These are phyloP conservation scores for Thymelicus sylvestris DNA, from an alignment of 2,888 invertebrate species.

Conservation along the genomic window DNA sequence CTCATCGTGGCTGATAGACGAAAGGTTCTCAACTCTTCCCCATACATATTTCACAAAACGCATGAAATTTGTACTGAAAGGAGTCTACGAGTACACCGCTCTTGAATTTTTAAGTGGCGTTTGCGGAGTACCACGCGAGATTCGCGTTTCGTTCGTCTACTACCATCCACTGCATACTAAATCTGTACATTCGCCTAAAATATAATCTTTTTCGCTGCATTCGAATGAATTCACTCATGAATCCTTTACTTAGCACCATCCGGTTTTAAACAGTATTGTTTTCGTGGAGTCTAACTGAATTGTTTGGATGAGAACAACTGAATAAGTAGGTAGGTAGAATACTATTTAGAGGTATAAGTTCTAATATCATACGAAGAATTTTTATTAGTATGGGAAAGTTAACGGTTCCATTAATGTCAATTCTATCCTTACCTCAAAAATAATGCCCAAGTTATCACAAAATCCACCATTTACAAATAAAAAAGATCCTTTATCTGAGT, in stretches of 20 bases:
- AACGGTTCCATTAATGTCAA: no score
- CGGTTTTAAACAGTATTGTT: no score
- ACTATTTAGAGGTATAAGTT: no score
- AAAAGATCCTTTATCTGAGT: no score
- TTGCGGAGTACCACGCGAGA: slow-evolving; percentile 45
- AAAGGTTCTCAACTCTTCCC: slow-evolving; percentile 18
- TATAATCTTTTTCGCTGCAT: slow-evolving; percentile 22
- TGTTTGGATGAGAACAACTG: no score
- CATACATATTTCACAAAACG: slow-evolving; percentile 35
- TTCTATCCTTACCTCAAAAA: no score
- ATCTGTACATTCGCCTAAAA: slow-evolving; percentile 28
- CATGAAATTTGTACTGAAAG: slow-evolving; percentile 37
- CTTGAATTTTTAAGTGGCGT: slow-evolving; percentile 39
- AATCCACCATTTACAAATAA: no score
- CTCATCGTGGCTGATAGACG: slow-evolving; percentile 11
- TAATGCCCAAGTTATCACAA: no score
- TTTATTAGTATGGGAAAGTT: no score
- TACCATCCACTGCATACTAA: slow-evolving; percentile 16
- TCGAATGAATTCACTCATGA: slow-evolving; percentile 27
- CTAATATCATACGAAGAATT: no score
- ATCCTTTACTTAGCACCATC: slow-evolving; percentile 10
- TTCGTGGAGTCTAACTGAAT: no score
- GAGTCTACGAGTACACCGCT: slow-evolving; percentile 33
- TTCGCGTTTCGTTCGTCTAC: slow-evolving; percentile 34
- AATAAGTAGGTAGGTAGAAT: no score